phyloP scores from a whole-genome alignment of 2,888 invertebrate genomes.

The Incurvaria masculella region DNA sequence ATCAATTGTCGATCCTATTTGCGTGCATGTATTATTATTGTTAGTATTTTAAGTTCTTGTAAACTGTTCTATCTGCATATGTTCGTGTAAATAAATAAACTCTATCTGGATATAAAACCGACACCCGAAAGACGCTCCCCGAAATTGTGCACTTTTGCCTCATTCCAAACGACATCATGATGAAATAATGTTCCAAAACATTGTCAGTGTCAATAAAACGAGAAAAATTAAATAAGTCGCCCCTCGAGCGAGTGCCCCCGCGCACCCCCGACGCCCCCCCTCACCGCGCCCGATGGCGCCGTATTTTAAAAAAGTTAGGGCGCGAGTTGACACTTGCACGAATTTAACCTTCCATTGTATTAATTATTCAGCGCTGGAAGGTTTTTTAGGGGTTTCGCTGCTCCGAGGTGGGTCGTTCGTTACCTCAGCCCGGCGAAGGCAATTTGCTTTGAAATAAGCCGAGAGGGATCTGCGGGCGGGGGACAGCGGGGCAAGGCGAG shows the following conservation, averaged over 20 bases:
- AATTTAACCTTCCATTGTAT: slow-evolving; percentile 56
- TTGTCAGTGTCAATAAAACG: slow-evolving; percentile 52
- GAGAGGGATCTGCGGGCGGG: slow-evolving; percentile 42
- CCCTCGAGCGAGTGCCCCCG: slow-evolving; percentile 40
- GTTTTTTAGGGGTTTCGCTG: slow-evolving; percentile 45
- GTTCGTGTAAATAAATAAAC: no score
- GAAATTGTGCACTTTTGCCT: slow-evolving; percentile 22
- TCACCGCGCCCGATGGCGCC: slow-evolving; percentile 51
- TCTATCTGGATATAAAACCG: slow-evolving; percentile 49
- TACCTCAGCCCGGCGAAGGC: slow-evolving; percentile 42
- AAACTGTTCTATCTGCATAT: no score
- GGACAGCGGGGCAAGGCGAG: slow-evolving; percentile 29
- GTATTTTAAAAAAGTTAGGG: slow-evolving; percentile 52
- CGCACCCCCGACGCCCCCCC: slow-evolving; percentile 39
- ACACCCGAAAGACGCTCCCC: slow-evolving; percentile 20
- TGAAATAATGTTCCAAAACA: slow-evolving; percentile 40
- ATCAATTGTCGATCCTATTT: no score
- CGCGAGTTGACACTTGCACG: slow-evolving; percentile 50
- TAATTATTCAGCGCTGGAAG: slow-evolving; percentile 55
- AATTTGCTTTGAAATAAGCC: slow-evolving; percentile 40
- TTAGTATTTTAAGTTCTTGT: no score
- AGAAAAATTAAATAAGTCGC: slow-evolving; percentile 51
- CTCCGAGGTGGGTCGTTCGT: slow-evolving; percentile 45
- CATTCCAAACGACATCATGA: slow-evolving; percentile 21
- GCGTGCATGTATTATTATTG: no score